These are phyloP conservation scores for Troides aeacus DNA, from an alignment of 2,888 invertebrate species.

Conservation along the genomic window DNA sequence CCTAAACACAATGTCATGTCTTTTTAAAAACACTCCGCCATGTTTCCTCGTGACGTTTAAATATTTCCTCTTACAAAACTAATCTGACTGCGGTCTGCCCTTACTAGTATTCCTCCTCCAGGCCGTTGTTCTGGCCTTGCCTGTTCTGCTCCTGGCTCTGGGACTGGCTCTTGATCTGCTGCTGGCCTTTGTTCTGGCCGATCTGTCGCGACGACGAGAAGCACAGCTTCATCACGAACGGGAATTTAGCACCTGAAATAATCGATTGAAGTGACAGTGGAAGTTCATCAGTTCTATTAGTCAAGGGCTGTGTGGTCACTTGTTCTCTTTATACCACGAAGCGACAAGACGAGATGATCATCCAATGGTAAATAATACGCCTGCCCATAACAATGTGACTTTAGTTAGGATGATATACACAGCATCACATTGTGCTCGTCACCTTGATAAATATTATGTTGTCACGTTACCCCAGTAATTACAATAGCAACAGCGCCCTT, in stretches of 20 bases:
- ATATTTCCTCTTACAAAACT: slow-evolving; percentile 17
- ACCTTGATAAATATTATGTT: too few relatives aligned
- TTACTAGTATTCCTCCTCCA: slow-evolving; percentile 75
- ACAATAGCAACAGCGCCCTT: too few relatives aligned
- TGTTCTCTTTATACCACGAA: too few relatives aligned
- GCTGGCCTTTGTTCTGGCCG: slow-evolving; percentile 71
- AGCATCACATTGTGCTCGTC: too few relatives aligned
- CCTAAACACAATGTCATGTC: slow-evolving; percentile 63
- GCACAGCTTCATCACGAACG: slow-evolving; percentile 98
- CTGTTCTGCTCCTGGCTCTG: slow-evolving; percentile 57
- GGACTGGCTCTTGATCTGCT: slow-evolving; percentile 38
- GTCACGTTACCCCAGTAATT: too few relatives aligned
- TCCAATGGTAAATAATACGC: too few relatives aligned
- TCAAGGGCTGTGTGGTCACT: too few relatives aligned
- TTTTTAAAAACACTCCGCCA: slow-evolving; percentile 46
- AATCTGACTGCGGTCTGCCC: slow-evolving; percentile 34
- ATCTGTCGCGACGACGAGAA: slow-evolving; percentile 89
- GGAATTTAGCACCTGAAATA: slow-evolving; percentile 95
- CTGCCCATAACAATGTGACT: too few relatives aligned
- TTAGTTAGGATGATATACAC: too few relatives aligned
- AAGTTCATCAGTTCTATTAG: background rate
- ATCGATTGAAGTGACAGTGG: background rate
- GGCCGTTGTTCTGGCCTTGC: slow-evolving; percentile 58
- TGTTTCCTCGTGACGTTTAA: slow-evolving; percentile 20
- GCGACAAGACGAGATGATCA: too few relatives aligned